These are phyloP conservation scores for Doryteuthis pealeii DNA, from an alignment of 1,140 invertebrate species.

Conservation along the genomic window DNA sequence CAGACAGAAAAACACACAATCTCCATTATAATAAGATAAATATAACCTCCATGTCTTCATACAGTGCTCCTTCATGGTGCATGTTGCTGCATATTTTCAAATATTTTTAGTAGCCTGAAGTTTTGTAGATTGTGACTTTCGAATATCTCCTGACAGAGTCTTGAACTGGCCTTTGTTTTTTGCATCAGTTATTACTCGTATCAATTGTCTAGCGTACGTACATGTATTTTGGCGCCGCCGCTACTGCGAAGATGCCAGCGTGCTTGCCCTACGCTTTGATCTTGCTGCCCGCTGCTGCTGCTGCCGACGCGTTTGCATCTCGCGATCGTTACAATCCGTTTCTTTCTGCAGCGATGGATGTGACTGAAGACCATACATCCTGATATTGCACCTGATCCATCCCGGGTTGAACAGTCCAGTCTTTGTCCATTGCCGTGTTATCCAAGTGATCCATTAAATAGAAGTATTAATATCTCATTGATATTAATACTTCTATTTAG, in stretches of 20 bases:
- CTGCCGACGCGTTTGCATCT: neutral
- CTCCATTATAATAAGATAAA: neutral
- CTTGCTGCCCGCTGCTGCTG: conserved; percentile 3
- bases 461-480: too few species aligned
- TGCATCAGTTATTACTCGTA: conserved; percentile 6
- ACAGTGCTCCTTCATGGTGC: conserved; percentile 12
- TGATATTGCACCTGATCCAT: too few species aligned
- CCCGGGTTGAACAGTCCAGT: too few species aligned
- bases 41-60: conserved; percentile 4
- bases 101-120: conserved; percentile 14
- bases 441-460: too few species aligned
- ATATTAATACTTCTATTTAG: too few species aligned
- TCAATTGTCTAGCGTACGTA: conserved; percentile 12
- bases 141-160: conserved; percentile 10
- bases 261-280: conserved; percentile 11
- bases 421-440: too few species aligned
- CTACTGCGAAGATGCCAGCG: conserved; percentile 13
- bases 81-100: conserved; percentile 11
- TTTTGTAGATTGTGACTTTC: conserved; percentile 7
- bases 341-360: conserved; percentile 5
- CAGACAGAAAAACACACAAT: too few species aligned
- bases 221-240: conserved; percentile 7
- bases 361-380: conserved; percentile 1
- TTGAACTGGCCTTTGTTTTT: conserved; percentile 13
- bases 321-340: too few species aligned